Base-by-base conservation (phyloP, 2,113 vertebrate species). In the Zapus hudsonius region DNA sequence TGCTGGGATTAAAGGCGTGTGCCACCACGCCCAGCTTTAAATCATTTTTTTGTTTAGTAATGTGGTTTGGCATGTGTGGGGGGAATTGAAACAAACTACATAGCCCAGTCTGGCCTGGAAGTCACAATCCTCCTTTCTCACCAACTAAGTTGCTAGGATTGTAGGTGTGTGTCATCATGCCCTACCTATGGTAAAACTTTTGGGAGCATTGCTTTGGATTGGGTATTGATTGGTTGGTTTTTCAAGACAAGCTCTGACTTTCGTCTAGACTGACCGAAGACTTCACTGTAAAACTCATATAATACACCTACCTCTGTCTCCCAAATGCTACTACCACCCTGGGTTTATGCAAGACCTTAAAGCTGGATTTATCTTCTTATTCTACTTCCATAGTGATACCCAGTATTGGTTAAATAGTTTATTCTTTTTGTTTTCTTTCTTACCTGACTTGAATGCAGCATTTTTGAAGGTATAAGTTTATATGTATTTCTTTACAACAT, bases 341-440 rank as follows among this genome's bases (percentile, higher is more conserved):
- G n/a, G n/a, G n/a, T n/a, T n/a, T n/a, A n/a, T n/a, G n/a, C n/a
- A n/a, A n/a, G 36, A 79, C 38, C 82, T 89, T 52, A 79, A 75
- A 95, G 52, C 90, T 55, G 16, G 61, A 9, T 80, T 79, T 59
- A 61, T 36, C n/a, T 59, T 84, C 74, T 47, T 42, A 55, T 88
- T 63, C 42, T 87, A 31, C 31, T 38, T 73, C 63, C 57, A 70
- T 44, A 85, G 29, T 42, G 69, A 31, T 0, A 57, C 33, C 23
- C 91, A 5, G 3, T 81, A 36, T 76, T 85, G 70, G 17, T 82
- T 55, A 47, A 13, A 1, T 78, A 16, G 20, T 78, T 1, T 29
- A 63, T 80, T 76, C 84, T 95, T 22, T 76, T 57, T 63, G 61
- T 44, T 87, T 42, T 69, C n/a, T 86, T 67, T 81, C 82, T 25